A percentile compares a stretch with the other conserved stretches of the same genome.
Conservation (phyloP, 2,888 invertebrate species). For the Lordiphosa fenestrarum region DNA sequence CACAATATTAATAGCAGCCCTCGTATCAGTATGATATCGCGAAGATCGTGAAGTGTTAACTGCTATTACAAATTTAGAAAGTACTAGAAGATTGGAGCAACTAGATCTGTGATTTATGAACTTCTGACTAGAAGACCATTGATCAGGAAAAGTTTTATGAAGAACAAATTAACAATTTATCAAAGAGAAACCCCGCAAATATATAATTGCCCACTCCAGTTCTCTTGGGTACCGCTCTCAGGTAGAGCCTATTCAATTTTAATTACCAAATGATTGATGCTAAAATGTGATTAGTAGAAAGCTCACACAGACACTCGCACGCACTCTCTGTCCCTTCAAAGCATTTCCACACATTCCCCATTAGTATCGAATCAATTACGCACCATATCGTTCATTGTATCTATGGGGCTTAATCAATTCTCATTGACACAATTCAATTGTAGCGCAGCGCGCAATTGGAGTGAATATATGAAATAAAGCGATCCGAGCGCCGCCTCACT, state of each 20-base stretch:
- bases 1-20: no score
- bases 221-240: neutral
- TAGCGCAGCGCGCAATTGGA: conserved; percentile 19
- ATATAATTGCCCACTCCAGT: neutral
- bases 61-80: no score
- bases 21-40: no score
- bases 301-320: conserved; percentile 1
- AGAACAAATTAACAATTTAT: no score
- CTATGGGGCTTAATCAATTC: conserved; percentile 56
- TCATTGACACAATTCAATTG: conserved; percentile 69
- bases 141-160: no score
- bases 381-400: conserved; percentile 30
- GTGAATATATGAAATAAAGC: conserved; percentile 24
- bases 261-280: neutral
- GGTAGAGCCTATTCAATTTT: neutral
- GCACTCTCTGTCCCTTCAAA: conserved; percentile 1
- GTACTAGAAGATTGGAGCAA: no score
- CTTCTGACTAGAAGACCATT: no score
- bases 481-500: conserved; percentile 23
- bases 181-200: no score
- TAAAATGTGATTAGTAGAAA: conserved; percentile 18
- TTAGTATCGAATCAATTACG: conserved; percentile 35
- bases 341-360: conserved; percentile 4
- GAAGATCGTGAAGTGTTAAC: no score
- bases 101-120: no score